These are phyloP conservation scores for Anodontia alba DNA, from an alignment of 2,888 invertebrate species.

Conservation along the genomic window DNA sequence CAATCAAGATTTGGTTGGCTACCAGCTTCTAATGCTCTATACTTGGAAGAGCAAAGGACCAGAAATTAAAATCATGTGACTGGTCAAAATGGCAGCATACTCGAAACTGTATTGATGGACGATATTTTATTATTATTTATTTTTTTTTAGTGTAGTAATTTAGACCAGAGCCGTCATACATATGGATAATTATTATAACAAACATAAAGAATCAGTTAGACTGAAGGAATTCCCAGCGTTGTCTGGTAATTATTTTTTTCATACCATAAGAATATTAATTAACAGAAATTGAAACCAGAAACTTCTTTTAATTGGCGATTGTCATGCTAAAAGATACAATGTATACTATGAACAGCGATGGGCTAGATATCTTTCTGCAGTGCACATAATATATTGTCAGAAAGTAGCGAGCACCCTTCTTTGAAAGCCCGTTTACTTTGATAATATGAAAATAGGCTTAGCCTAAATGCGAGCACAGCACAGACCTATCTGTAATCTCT, in stretches of 20 bases:
- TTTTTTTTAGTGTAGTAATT: not conserved
- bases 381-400: no score
- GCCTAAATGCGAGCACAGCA: no score
- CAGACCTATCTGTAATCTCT: no score
- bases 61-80: slow-evolving; percentile 61
- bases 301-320: no score
- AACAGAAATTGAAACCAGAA: no score
- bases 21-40: not conserved
- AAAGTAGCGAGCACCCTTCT: no score
- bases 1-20: slow-evolving; percentile 2
- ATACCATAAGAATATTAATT: no score
- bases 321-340: no score
- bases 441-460: no score
- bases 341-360: no score
- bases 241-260: slow-evolving; percentile 63
- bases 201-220: slow-evolving; percentile 39
- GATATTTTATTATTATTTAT: not conserved
- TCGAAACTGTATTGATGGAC: slow-evolving; percentile 5
- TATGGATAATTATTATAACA: slow-evolving; percentile 25
- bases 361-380: no score
- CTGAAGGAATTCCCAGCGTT: slow-evolving; percentile 62
- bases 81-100: slow-evolving; percentile 67
- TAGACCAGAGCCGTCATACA: not conserved
- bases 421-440: no score
- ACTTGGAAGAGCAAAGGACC: not conserved